These are phyloP conservation scores for Vulpes lagopus DNA, from an alignment of 2,113 vertebrate genomes.

Conservation along the genomic window DNA sequence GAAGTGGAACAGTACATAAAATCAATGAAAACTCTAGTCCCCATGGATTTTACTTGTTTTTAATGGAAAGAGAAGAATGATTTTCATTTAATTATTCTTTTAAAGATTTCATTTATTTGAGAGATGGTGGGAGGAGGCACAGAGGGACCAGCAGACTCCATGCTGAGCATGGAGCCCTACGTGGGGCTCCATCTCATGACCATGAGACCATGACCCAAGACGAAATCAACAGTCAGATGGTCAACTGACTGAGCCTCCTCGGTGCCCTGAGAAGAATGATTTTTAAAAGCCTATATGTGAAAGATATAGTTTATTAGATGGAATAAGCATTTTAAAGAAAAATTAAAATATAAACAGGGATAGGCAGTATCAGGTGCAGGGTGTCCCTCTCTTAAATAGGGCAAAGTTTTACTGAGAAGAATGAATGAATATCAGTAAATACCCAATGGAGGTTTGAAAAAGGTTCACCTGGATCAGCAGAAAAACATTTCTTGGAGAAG, in stretches of 20 bases:
- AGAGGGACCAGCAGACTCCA: not conserved
- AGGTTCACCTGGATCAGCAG: not conserved
- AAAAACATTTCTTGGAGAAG: not conserved
- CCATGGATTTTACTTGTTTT: not conserved
- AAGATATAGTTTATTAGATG: not conserved
- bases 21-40: not conserved
- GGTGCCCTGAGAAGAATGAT: not conserved
- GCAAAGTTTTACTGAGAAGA: not conserved
- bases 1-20: accelerated
- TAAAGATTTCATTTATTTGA: not conserved
- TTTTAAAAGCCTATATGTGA: not conserved
- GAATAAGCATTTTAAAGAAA: not conserved
- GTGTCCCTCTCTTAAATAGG: not conserved
- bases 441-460: not conserved
- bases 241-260: not conserved
- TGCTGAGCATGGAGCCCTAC: not conserved
- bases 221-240: not conserved
- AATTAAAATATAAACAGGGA: not conserved
- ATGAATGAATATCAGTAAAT: not conserved
- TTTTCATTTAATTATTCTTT: not conserved
- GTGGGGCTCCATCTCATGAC: not conserved
- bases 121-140: not conserved
- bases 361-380: accelerated
- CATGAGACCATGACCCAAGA: not conserved
- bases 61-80: not conserved